A percentile compares a stretch with the other conserved stretches of the same genome.
Evolutionary conservation across 2,888 invertebrate species (phyloP).

Genomic region (Lasioglossum marginatum): DNA sequence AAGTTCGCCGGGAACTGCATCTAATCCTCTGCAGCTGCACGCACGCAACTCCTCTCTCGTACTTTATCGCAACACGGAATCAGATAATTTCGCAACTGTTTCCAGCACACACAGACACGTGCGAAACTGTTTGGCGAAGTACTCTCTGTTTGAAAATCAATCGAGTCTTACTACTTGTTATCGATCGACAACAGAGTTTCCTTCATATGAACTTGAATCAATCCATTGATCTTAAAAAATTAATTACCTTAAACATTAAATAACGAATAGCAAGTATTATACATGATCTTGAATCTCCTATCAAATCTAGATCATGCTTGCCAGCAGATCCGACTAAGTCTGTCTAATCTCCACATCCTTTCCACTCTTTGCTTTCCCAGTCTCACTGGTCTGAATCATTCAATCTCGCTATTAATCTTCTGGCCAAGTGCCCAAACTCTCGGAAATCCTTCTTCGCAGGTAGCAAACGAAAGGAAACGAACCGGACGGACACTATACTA

Average conservation of each 20-base stretch:
- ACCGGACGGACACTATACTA: not conserved
- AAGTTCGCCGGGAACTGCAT: constrained; percentile 18
- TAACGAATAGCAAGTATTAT: too few species aligned
- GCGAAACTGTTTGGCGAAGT: constrained; percentile 7
- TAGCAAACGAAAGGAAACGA: not conserved
- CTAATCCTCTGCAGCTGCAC: constrained; percentile 15
- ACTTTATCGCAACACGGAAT: constrained; percentile 40
- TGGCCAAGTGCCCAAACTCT: not conserved
- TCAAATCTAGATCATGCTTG: too few species aligned
- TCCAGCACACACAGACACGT: not conserved
- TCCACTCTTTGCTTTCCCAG: not conserved
- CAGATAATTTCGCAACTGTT: constrained; percentile 44
- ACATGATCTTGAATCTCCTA: not conserved
- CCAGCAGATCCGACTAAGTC: not conserved
- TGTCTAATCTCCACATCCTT: not conserved
- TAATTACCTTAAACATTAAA: too few species aligned
- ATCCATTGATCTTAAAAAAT: not conserved
- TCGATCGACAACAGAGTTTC: not conserved
- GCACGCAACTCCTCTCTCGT: constrained; percentile 20
- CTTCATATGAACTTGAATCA: not conserved
- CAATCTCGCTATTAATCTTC: not conserved
- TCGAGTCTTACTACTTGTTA: not conserved
- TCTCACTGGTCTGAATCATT: not conserved
- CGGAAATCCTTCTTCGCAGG: not conserved
- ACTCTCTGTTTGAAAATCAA: constrained; percentile 35